Conservation (phyloP, 2,113 vertebrate genomes). For the Pterocles orientalis region DNA sequence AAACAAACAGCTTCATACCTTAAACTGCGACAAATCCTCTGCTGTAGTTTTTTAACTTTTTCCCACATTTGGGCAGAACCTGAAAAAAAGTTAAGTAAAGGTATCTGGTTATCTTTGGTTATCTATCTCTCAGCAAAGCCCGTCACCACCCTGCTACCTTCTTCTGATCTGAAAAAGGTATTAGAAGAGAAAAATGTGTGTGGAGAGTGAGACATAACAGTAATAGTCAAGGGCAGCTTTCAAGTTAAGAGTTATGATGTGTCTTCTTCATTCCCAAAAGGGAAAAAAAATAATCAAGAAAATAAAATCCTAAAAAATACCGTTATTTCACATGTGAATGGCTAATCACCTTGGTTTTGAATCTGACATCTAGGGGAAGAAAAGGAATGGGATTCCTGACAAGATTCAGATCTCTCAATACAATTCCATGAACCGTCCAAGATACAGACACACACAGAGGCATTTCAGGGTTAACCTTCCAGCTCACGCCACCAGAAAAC, state of each 20-base stretch:
- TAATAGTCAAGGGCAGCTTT: background rate
- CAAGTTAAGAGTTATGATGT: background rate
- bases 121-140: too few relatives aligned
- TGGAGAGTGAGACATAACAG: background rate
- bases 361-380: background rate
- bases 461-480: background rate
- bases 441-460: background rate
- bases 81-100: too few relatives aligned
- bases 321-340: background rate
- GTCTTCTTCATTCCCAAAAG: background rate
- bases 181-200: background rate
- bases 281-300: background rate
- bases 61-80: too few relatives aligned
- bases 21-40: too few relatives aligned
- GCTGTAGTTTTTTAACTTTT: too few relatives aligned
- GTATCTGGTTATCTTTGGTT: too few relatives aligned
- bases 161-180: background rate
- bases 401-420: background rate
- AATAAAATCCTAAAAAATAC: background rate
- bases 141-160: too few relatives aligned
- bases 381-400: background rate
- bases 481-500: background rate
- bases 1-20: too few relatives aligned
- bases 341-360: background rate
- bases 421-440: background rate